Conservation (phyloP, 2,797 vertebrate genomes). For the Halcyon smyrnensis region DNA sequence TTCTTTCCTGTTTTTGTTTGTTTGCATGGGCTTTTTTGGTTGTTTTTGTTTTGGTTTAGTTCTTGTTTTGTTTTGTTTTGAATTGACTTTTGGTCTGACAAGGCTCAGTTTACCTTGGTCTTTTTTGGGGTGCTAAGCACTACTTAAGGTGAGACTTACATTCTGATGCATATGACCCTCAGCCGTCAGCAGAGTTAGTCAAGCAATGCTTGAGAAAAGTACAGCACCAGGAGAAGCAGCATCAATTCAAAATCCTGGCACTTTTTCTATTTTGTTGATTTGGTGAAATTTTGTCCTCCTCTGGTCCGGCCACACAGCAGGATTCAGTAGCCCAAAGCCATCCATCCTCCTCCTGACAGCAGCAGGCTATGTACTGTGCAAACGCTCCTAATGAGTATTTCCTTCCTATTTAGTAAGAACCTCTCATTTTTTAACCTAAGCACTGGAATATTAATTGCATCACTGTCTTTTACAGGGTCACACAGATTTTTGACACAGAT, state of each 20-base stretch:
- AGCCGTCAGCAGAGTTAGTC: rapidly evolving
- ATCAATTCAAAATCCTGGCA: not conserved
- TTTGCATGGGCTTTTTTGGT: not conserved
- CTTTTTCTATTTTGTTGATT: not conserved
- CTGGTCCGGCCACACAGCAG: not conserved
- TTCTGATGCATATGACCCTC: not conserved
- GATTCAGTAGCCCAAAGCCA: not conserved
- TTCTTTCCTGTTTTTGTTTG: not conserved
- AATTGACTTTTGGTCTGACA: not conserved
- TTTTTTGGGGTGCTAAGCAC: not conserved
- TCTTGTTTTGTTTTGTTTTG: too few relatives aligned
- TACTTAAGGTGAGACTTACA: not conserved
- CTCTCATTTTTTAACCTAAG: not conserved
- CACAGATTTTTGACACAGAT: not conserved
- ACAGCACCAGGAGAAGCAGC: not conserved
- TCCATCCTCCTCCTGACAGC: not conserved
- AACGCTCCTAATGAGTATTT: not conserved
- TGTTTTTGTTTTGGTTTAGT: too few relatives aligned
- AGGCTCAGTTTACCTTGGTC: not conserved
- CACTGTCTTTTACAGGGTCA: not conserved
- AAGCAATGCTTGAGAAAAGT: not conserved
- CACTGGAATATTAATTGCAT: not conserved
- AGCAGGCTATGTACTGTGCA: not conserved
- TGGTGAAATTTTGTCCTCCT: not conserved
- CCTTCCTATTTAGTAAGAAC: not conserved